Conservation (phyloP, 2,888 invertebrate genomes). For the Adineta ricciae region DNA sequence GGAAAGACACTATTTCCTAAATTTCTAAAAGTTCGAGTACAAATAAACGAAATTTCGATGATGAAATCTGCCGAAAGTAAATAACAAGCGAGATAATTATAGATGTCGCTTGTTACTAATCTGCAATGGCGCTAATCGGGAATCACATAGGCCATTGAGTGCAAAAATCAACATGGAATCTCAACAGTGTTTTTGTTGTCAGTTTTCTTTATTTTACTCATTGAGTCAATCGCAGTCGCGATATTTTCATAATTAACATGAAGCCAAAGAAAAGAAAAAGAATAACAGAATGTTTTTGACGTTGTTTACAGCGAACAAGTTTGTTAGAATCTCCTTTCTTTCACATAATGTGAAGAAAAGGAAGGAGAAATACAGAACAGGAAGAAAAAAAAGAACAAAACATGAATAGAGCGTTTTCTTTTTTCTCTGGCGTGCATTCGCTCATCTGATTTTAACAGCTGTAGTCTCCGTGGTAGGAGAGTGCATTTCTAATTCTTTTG, state of each 20-base stretch:
- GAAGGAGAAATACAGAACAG: too few relatives aligned
- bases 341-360: background rate
- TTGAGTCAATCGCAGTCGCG: background rate
- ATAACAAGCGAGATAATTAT: background rate
- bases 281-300: background rate
- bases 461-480: too few relatives aligned
- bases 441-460: too few relatives aligned
- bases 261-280: background rate
- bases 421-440: too few relatives aligned
- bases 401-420: too few relatives aligned
- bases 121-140: background rate
- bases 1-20: background rate
- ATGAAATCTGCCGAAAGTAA: background rate
- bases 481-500: too few relatives aligned
- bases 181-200: too few relatives aligned
- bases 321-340: background rate
- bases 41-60: background rate
- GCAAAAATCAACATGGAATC: background rate
- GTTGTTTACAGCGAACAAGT: background rate
- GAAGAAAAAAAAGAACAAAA: too few relatives aligned
- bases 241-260: background rate
- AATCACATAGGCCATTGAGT: background rate
- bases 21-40: background rate
- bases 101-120: background rate
- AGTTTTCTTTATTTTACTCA: background rate